Base-by-base conservation (phyloP, 2,888 invertebrate genomes). In the Ectemnius cavifrons region DNA sequence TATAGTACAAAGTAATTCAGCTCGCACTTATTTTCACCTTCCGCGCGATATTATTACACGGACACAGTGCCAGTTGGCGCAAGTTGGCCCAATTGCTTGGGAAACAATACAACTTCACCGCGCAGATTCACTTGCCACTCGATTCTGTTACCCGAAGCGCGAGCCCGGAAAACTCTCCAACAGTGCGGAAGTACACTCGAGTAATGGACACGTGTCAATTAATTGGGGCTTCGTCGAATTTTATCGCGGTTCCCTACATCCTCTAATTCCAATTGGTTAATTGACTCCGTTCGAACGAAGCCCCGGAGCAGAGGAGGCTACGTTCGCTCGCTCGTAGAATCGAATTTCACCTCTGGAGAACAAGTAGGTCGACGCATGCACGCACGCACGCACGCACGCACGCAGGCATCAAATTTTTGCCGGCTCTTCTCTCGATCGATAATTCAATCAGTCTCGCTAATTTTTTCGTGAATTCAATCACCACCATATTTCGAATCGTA, bases 271-370 rank as follows among this genome's bases (percentile, higher is more conserved):
- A 59, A 71, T 76, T 61, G 76, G 59, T 76, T 76, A 75, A 75
- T 75, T 75, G 75, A 70, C 57, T 69, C 47, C 52, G 62, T 20
- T 52, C 67, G 57, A 37, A 37, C 37, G 37, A 37, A 37, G 37
- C 37, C 8, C 37, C 37, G 6, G 37, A 8, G 37, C 37, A 6
- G 37, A 37, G 37, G 37, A 6, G 37, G 8, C 37, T 8, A 0
- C 37, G 6, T 11, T 37, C 66, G 65, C 37, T 46, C 68, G 59
- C 46, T 58, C 65, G 63, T 68, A 80, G 73, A 82, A 80, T 79
- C 71, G 69, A 80, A 82, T 80, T 82, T 80, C 80, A 76, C 71
- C 71, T 73, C 68, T 67, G 56, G 69, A 59, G 69, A 64, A 73
- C 67, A 82, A 82, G 71, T 80, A 67, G 82, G 76, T 80, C 82